These are phyloP conservation scores for Protobothrops flavoviridis DNA, from an alignment of 2,113 vertebrate genomes.

Conservation along the genomic window DNA sequence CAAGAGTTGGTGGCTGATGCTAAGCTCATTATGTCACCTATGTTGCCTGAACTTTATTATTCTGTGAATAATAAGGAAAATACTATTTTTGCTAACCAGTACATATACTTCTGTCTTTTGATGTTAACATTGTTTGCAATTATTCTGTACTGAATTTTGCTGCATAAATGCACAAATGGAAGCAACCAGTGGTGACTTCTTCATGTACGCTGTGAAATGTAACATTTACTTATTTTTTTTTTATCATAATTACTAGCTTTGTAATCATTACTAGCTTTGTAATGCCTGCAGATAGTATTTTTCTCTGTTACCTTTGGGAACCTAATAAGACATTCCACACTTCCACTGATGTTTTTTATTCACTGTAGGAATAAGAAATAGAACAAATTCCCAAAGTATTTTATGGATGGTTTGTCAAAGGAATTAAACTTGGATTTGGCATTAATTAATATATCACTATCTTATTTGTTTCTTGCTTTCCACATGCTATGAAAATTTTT, in stretches of 20 bases:
- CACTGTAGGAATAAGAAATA: slow-evolving; percentile 39
- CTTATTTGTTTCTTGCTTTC: slow-evolving; percentile 1
- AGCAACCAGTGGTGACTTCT: not conserved
- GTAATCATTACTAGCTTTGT: not conserved
- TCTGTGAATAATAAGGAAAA: not conserved
- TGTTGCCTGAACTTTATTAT: not conserved
- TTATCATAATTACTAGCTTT: not conserved
- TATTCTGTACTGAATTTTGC: not conserved
- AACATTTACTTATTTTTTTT: not conserved
- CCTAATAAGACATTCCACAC: slow-evolving; percentile 7
- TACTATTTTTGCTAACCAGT: not conserved
- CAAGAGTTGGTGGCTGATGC: not conserved
- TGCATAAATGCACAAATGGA: not conserved
- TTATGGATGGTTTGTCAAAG: slow-evolving; percentile 17
- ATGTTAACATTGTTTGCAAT: not conserved
- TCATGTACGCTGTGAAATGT: not conserved
- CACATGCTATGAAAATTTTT: slow-evolving; percentile 40
- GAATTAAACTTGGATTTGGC: slow-evolving; percentile 35
- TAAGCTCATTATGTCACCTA: not conserved
- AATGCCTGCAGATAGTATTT: slow-evolving; percentile 1
- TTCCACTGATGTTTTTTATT: slow-evolving; percentile 45
- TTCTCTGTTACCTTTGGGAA: not conserved
- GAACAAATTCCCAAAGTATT: slow-evolving; percentile 36
- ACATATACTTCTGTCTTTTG: not conserved
- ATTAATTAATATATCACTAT: slow-evolving; percentile 49